Evolutionary conservation across 2,113 vertebrate genomes (phyloP).

Genomic region (Daboia siamensis): DNA sequence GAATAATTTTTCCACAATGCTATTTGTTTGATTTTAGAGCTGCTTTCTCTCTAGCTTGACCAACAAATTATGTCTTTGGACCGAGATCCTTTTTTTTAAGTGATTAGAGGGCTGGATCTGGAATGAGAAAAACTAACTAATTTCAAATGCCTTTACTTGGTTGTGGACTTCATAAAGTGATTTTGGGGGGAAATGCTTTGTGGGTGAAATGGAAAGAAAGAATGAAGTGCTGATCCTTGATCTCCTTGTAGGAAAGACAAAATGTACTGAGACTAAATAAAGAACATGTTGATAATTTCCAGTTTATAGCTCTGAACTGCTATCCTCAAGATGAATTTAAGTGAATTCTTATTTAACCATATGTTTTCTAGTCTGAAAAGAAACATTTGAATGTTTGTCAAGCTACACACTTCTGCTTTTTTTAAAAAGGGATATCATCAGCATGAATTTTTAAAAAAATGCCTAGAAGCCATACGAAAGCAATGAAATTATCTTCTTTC

Average conservation of each 20-base stretch:
- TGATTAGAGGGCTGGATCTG: background rate
- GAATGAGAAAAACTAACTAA: background rate
- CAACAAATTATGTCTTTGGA: background rate
- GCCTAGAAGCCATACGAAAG: background rate
- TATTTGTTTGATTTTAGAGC: background rate
- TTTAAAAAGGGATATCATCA: background rate
- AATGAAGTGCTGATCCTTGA: background rate
- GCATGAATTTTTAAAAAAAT: background rate
- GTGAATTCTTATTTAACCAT: background rate
- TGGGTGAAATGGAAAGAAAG: background rate
- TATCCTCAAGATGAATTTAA: background rate
- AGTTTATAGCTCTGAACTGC: background rate
- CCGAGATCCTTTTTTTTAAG: background rate
- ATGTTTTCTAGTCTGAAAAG: background rate
- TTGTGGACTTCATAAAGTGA: background rate
- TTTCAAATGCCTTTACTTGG: background rate
- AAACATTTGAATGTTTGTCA: background rate
- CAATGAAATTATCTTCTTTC: background rate
- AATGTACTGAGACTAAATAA: background rate
- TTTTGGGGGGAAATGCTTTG: background rate
- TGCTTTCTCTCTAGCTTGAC: background rate
- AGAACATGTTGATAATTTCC: background rate
- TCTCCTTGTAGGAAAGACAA: background rate
- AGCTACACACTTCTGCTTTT: background rate
- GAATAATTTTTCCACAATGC: background rate